A percentile compares a stretch with the other conserved stretches of the same genome.
Conservation (phyloP, 2,888 invertebrate genomes). For the Chalcis sispes region DNA sequence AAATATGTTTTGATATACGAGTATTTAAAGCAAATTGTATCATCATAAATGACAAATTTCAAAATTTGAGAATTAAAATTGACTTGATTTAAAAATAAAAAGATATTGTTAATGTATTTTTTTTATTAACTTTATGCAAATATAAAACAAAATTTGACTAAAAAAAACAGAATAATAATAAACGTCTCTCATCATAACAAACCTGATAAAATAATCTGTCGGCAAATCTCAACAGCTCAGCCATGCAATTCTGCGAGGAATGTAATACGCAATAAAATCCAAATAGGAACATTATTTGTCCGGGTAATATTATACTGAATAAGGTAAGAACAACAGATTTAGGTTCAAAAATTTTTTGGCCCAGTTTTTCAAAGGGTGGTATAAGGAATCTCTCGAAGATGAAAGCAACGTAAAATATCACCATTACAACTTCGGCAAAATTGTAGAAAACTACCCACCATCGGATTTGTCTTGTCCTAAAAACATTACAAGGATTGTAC, state of each 20-base stretch:
- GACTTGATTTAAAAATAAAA: not conserved
- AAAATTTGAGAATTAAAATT: too few species aligned
- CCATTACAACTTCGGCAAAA: constrained; percentile 86
- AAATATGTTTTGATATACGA: not conserved
- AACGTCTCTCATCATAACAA: constrained; percentile 56
- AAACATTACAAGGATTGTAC: constrained; percentile 23
- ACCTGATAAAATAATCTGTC: constrained; percentile 90
- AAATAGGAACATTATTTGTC: constrained; percentile 83
- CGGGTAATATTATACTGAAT: constrained; percentile 86
- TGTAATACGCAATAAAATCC: constrained; percentile 93
- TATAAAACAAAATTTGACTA: not conserved
- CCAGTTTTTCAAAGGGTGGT: constrained; percentile 83
- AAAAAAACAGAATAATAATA: not conserved
- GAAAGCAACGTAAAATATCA: constrained; percentile 88
- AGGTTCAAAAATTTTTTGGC: constrained; percentile 76
- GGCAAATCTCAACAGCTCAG: constrained; percentile 91
- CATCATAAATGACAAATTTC: too few species aligned
- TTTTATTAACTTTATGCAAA: not conserved
- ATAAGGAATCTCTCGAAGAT: constrained; percentile 87
- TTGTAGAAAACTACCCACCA: constrained; percentile 86
- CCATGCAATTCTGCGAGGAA: constrained; percentile 93
- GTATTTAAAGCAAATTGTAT: not conserved
- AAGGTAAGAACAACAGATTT: constrained; percentile 79
- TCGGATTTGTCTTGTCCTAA: constrained; percentile 83
- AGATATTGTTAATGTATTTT: too few species aligned